Evolutionary conservation across 2,797 vertebrate genomes (phyloP), one percentile per base, ranked within the genome.

Genomic region (Cuculus canorus): DNA sequence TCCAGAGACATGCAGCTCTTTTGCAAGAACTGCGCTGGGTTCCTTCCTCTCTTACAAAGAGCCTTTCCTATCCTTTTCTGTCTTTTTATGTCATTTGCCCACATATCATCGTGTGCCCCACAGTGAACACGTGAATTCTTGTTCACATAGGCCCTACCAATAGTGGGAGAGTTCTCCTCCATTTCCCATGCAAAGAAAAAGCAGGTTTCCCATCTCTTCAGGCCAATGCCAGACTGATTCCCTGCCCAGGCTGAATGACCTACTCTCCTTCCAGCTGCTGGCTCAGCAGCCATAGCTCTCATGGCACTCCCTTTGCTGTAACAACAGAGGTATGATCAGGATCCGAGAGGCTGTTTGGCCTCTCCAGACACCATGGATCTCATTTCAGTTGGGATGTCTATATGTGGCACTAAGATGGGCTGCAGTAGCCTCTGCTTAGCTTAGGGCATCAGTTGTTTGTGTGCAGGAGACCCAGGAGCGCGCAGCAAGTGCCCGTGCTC

Each of bases 131-230:
- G 32, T 27, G 41, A 69, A 43, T 8, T 43, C 53, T 22, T 9
- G 56, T 61, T 60, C 69, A 30, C 4, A 0, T 13, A 18, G 61
- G 61, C 35, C 39, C 4, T 7, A 13, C 23, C 22, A 6, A 28
- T 2, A 33, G 35, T 0, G 0, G 43, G 47, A 23, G 28, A 1
- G 1, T 24, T 41, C 60, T 39, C 33, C 60, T 39, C 33, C 7
- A 1, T 59, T 59, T 54, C 72, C 90, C 54, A 73, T 32, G 16
- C 33, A 33, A 65, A 71, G 17, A 12, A 81, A 41, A 1, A 53
- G 48, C 25, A 27, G 17, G 17, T 54, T 73, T 82, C 43, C 71
- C 43, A 18, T 7, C 54, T 78, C 59, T 53, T 61, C 35, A 13
- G 50, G 54, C 47, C 4, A 1, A 24, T 66, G 53, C 59, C 39